phyloP scores from a whole-genome alignment of 2,888 invertebrate genomes.

The Eupithecia abbreviata region DNA sequence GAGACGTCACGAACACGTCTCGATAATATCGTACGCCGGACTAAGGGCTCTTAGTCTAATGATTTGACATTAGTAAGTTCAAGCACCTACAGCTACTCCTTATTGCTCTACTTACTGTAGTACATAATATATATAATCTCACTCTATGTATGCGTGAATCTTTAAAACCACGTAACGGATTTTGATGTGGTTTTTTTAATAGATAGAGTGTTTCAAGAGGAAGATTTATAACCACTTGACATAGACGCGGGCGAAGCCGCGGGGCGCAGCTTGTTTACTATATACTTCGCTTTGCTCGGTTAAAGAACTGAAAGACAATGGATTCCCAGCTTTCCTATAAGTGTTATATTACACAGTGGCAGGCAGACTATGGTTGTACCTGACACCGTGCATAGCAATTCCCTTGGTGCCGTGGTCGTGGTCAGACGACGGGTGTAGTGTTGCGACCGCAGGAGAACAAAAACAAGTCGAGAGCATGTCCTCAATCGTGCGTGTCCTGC shows the following conservation, averaged over 20 bases:
- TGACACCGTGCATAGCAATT: slow-evolving; percentile 48
- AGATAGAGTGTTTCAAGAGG: too few species aligned
- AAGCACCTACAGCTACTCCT: background rate
- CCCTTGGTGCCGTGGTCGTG: slow-evolving; percentile 48
- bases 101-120: background rate
- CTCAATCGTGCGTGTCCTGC: slow-evolving; percentile 82
- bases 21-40: too few species aligned
- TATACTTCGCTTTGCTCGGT: background rate
- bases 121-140: too few species aligned
- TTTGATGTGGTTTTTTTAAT: too few species aligned
- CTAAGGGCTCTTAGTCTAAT: background rate
- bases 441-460: slow-evolving; percentile 81
- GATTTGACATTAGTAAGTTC: background rate
- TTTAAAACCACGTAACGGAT: too few species aligned
- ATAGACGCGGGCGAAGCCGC: too few species aligned
- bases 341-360: slow-evolving; percentile 26
- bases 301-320: slow-evolving; percentile 7
- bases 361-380: slow-evolving; percentile 31
- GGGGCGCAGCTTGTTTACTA: too few species aligned
- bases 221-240: too few species aligned
- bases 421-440: slow-evolving; percentile 63
- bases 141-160: too few species aligned
- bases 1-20: too few species aligned
- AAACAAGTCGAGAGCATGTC: slow-evolving; percentile 78
- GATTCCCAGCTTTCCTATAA: slow-evolving; percentile 11